Evolutionary conservation across 2,113 vertebrate genomes (phyloP).

Genomic region (Scartelaos histophorus): DNA sequence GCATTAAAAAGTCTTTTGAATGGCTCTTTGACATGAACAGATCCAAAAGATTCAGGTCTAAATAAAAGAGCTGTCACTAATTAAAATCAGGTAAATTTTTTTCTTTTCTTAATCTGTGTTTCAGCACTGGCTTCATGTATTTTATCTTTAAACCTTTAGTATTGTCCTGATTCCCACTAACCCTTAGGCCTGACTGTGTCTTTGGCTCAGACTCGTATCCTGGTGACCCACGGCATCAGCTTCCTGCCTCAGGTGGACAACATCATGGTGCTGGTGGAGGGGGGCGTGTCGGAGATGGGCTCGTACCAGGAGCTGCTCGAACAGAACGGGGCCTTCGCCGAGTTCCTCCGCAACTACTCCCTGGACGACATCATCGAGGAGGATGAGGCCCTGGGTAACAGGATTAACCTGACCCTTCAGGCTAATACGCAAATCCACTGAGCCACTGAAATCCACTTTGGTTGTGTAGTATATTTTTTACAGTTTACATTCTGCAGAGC

Average conservation of each 20-base stretch:
- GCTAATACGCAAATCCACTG: too few relatives aligned
- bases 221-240: slow-evolving; percentile 92
- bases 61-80: too few relatives aligned
- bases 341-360: slow-evolving; percentile 90
- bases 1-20: too few relatives aligned
- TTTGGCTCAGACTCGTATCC: slow-evolving; percentile 84
- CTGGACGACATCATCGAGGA: slow-evolving; percentile 82
- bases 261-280: slow-evolving; percentile 87
- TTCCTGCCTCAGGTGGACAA: slow-evolving; percentile 94
- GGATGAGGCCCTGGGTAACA: slow-evolving; percentile 76
- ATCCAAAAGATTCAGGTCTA: too few relatives aligned
- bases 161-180: not conserved
- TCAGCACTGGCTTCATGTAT: too few relatives aligned
- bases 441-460: too few relatives aligned
- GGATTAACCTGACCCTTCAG: not conserved
- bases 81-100: too few relatives aligned
- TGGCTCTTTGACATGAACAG: too few relatives aligned
- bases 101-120: too few relatives aligned
- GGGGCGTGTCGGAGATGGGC: slow-evolving; percentile 89
- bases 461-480: too few relatives aligned
- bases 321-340: slow-evolving; percentile 87
- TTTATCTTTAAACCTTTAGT: not conserved
- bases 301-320: slow-evolving; percentile 87
- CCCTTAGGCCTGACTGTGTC: not conserved
- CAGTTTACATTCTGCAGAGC: too few relatives aligned